phyloP scores from a whole-genome alignment of 2,888 invertebrate species.

The Drosophila prostipennis region DNA sequence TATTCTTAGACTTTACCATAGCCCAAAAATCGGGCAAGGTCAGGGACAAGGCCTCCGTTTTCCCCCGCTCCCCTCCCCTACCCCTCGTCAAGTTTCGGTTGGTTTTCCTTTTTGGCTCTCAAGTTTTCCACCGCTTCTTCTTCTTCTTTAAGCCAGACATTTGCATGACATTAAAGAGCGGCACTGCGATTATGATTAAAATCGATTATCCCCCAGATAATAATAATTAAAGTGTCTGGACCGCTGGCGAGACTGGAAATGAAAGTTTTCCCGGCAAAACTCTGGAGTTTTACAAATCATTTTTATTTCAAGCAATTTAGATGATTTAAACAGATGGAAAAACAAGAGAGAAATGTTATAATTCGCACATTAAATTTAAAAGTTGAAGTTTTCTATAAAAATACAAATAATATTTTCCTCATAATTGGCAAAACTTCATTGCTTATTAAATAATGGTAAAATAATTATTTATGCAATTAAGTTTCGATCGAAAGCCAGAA shows the following conservation, averaged over 20 bases:
- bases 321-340: neutral
- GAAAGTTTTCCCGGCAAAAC: conserved; percentile 1
- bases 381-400: too few species aligned
- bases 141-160: conserved; percentile 23
- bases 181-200: conserved; percentile 31
- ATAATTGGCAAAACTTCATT: too few species aligned
- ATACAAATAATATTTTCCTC: too few species aligned
- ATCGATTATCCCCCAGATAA: conserved; percentile 27
- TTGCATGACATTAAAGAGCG: conserved; percentile 40
- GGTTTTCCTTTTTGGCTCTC: conserved; percentile 15
- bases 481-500: too few species aligned
- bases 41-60: conserved; percentile 63
- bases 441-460: too few species aligned
- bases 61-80: neutral
- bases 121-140: conserved; percentile 18
- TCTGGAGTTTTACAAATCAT: neutral
- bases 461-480: too few species aligned
- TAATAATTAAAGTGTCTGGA: conserved; percentile 37
- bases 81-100: conserved; percentile 13
- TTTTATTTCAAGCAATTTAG: neutral
- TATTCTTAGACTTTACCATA: conserved; percentile 43
- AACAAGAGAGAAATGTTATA: neutral
- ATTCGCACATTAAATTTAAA: neutral
- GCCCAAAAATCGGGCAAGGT: conserved; percentile 76
- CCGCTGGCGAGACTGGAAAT: conserved; percentile 3